phyloP scores from a whole-genome alignment of 2,888 invertebrate species.

The Hypolimnas misippus region DNA sequence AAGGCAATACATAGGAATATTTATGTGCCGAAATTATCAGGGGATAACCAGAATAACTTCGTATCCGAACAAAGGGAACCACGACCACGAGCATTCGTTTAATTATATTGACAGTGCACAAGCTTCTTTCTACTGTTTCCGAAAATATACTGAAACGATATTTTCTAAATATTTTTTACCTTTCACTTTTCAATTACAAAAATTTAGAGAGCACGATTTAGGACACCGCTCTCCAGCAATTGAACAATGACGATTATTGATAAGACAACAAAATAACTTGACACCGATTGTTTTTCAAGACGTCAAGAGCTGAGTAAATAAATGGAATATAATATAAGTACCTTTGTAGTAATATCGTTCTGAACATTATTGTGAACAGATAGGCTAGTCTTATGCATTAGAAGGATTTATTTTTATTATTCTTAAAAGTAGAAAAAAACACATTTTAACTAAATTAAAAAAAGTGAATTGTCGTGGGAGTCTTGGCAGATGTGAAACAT shows the following conservation, averaged over 20 bases:
- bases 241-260: background rate
- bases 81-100: background rate
- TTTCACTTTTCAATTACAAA: background rate
- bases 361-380: too few species aligned
- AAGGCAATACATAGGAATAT: too few species aligned
- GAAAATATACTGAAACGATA: background rate
- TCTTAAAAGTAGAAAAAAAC: background rate
- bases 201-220: background rate
- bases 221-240: background rate
- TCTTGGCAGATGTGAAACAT: too few species aligned
- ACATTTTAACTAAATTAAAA: too few species aligned
- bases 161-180: too few species aligned
- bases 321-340: background rate
- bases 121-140: background rate
- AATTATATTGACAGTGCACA: background rate
- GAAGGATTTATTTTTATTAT: too few species aligned
- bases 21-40: too few species aligned
- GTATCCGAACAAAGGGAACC: background rate
- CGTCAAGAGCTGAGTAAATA: constrained; percentile 21
- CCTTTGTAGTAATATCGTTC: too few species aligned
- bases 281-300: constrained; percentile 16
- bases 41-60: too few species aligned
- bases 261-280: constrained; percentile 12
- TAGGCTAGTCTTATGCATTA: too few species aligned
- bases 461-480: too few species aligned